Evolutionary conservation across 2,113 vertebrate species (phyloP), one percentile per base, ranked within the genome.

Genomic region (Peromyscus polionotus): DNA sequence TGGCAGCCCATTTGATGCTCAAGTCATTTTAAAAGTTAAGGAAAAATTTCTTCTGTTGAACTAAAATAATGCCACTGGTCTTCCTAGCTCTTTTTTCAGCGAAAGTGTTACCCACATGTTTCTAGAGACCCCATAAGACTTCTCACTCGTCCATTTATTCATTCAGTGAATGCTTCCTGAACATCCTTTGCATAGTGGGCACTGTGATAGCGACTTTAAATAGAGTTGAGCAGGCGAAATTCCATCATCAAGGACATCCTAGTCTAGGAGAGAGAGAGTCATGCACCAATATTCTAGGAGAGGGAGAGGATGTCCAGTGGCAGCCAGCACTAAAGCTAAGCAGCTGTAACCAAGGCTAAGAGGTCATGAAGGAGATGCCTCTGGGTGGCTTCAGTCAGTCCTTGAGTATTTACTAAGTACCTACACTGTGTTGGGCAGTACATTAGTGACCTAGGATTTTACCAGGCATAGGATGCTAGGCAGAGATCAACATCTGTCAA

Each of bases 11-110:
- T 65, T 39, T 76, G 42, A 88, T 86, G 20, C 12, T 80, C 48
- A 79, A 48, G 20, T 12, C 31, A 70, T 91, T 96, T 63, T 77
- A n/a, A 79, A 87, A 67, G 67, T 73, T 94, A 90, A 88, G 36
- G 87, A n/a, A 90, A 93, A 70, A 72, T 20, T 92, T 87, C 67
- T 97, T 85, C 93, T 79, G 11, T 22, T 88, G 89, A 94, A 57
- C n/a, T 96, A 73, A 96, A 95, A 87, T 45, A 87, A 54, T 88
- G 28, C 31, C 72, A 80, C 59, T 86, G 24, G 3, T 97, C 51
- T 81, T 93, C 31, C 68, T n/a, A 80, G 36, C 26, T 93, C 57
- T 90, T 51, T 26, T 26, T 96, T 28, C 84, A 75, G 63, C 11
- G 80, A 57, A 65, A 48, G 75, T 48, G 17, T 28, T 65, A 88